phyloP scores from a whole-genome alignment of 2,797 vertebrate species.

The Gambelia wislizenii region DNA sequence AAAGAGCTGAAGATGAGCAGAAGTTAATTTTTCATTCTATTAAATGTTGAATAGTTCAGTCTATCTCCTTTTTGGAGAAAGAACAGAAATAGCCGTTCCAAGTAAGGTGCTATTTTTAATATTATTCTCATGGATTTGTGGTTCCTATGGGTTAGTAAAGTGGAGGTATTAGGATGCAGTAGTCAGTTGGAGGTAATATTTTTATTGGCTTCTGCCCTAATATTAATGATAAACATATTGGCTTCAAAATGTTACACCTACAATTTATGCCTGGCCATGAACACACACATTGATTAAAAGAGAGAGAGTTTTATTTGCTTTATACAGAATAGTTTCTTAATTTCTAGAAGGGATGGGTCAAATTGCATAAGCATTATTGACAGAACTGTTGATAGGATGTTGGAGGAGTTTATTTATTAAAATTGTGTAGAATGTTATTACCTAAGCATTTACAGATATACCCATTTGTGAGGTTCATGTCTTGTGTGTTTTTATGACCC shows the following conservation, averaged over 20 bases:
- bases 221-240: neutral
- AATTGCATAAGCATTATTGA: neutral
- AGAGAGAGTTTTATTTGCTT: neutral
- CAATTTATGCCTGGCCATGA: neutral
- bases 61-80: neutral
- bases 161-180: neutral
- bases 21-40: conserved; percentile 9
- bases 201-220: neutral
- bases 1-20: neutral
- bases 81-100: neutral
- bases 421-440: neutral
- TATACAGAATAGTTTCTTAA: neutral
- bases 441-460: neutral
- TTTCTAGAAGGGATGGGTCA: neutral
- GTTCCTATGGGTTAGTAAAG: neutral
- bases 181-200: neutral
- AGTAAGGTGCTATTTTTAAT: neutral
- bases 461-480: neutral
- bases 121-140: neutral
- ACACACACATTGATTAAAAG: no score
- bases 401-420: neutral
- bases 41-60: neutral
- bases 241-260: neutral
- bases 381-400: neutral
- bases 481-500: neutral